Percentiles rank a stretch among this genome's conserved stretches.
Evolutionary conservation across 2,888 invertebrate genomes (phyloP).

Genomic region (Nysson spinosus): DNA sequence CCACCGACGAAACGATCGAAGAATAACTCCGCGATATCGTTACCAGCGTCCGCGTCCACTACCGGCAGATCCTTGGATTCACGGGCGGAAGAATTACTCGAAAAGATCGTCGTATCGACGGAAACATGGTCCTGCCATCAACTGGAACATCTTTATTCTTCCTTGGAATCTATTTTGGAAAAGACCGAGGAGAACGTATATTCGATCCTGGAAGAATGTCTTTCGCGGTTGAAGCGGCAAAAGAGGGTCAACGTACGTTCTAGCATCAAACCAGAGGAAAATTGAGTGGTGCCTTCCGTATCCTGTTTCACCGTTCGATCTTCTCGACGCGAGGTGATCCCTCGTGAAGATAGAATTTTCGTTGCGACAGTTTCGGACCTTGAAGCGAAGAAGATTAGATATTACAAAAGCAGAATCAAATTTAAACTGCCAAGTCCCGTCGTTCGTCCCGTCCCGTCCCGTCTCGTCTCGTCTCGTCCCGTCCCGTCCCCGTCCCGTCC

Average conservation of each 20-base stretch:
- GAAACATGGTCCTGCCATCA: conserved; percentile 67
- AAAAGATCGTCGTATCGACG: conserved; percentile 58
- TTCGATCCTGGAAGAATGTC: conserved; percentile 48
- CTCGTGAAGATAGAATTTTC: no score
- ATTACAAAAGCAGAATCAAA: no score
- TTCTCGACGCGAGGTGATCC: no score
- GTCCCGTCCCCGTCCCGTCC: no score
- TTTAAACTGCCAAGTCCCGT: no score
- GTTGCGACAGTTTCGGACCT: no score
- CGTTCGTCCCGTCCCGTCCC: no score
- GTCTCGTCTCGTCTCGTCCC: no score
- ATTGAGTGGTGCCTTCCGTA: not conserved
- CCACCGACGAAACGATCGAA: conserved; percentile 61
- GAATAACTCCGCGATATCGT: conserved; percentile 33
- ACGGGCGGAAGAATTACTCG: conserved; percentile 64
- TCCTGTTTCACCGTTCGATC: not conserved
- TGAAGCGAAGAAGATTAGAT: no score
- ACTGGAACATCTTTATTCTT: conserved; percentile 63
- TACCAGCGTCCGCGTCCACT: conserved; percentile 24
- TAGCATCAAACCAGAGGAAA: conserved; percentile 41
- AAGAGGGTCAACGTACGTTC: conserved; percentile 15
- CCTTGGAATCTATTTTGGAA: conserved; percentile 57
- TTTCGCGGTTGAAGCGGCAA: conserved; percentile 52
- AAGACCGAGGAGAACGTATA: conserved; percentile 50
- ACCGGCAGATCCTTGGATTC: conserved; percentile 54